Percentiles rank a stretch among this genome's conserved stretches.
phyloP scores from a whole-genome alignment of 2,888 invertebrate species.

The Temnothorax rugatulus region DNA sequence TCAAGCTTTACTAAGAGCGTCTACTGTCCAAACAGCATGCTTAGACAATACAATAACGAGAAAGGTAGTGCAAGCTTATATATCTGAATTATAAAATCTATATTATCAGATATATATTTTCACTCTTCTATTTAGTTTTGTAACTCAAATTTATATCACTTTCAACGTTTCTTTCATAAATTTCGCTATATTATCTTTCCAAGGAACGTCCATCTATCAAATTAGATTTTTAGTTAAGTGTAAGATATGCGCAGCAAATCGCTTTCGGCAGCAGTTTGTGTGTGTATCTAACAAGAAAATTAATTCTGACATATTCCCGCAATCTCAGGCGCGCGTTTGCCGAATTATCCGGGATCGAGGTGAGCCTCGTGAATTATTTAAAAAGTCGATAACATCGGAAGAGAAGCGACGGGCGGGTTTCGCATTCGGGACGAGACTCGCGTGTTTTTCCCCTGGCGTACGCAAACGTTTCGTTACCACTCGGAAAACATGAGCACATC shows the following conservation, averaged over 20 bases:
- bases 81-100: not conserved
- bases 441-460: slow-evolving; percentile 57
- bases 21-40: not conserved
- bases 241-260: not conserved
- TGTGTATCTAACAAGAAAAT: slow-evolving; percentile 29
- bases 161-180: not conserved
- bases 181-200: not conserved
- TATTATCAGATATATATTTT: not conserved
- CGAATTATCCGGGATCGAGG: slow-evolving; percentile 43
- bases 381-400: slow-evolving; percentile 49
- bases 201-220: not conserved
- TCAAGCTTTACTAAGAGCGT: not conserved
- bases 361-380: slow-evolving; percentile 51
- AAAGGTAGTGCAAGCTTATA: not conserved
- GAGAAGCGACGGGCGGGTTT: slow-evolving; percentile 47
- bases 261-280: not conserved
- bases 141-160: not conserved
- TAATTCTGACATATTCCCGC: slow-evolving; percentile 29
- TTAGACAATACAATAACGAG: not conserved
- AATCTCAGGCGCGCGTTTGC: slow-evolving; percentile 38
- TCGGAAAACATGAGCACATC: slow-evolving; percentile 34
- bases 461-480: slow-evolving; percentile 60
- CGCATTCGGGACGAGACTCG: slow-evolving; percentile 52
- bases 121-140: not conserved
- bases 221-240: slow-evolving; percentile 1